These are phyloP conservation scores for Neocrepidodera transversa DNA, from an alignment of 2,888 invertebrate species.

Conservation along the genomic window DNA sequence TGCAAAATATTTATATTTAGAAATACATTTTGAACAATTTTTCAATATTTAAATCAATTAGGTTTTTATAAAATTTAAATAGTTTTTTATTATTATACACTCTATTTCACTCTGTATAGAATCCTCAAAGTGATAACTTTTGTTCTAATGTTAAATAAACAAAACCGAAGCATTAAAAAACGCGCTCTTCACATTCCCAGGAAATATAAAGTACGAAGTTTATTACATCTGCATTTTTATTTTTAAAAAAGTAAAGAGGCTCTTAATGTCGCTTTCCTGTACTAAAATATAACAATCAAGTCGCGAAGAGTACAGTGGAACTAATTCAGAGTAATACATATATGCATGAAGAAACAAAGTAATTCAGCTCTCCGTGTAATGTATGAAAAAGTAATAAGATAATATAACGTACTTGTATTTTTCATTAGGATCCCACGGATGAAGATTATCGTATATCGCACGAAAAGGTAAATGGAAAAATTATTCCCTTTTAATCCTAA, in stretches of 20 bases:
- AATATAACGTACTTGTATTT: conserved; percentile 15
- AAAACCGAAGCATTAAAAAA: not conserved
- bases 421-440: conserved; percentile 16
- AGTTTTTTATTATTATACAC: too few relatives aligned
- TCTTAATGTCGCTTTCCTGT: conserved; percentile 22
- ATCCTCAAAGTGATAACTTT: too few relatives aligned
- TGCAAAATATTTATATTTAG: too few relatives aligned
- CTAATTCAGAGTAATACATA: conserved; percentile 25
- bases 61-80: too few relatives aligned
- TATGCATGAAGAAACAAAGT: conserved; percentile 32
- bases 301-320: conserved; percentile 17
- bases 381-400: conserved; percentile 26
- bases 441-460: conserved; percentile 17
- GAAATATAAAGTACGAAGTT: conserved; percentile 17
- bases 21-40: too few relatives aligned
- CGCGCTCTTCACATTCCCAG: conserved; percentile 8
- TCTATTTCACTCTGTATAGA: too few relatives aligned
- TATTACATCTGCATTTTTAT: conserved; percentile 17
- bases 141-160: too few relatives aligned
- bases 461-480: conserved; percentile 15
- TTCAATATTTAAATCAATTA: too few relatives aligned
- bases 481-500: conserved; percentile 21
- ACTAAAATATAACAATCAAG: conserved; percentile 19
- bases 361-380: conserved; percentile 25
- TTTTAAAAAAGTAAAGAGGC: conserved; percentile 6